Evolutionary conservation across 2,888 invertebrate genomes (phyloP), one percentile per base, ranked within the genome.

Genomic region (Rhamphomyia laevipes): DNA sequence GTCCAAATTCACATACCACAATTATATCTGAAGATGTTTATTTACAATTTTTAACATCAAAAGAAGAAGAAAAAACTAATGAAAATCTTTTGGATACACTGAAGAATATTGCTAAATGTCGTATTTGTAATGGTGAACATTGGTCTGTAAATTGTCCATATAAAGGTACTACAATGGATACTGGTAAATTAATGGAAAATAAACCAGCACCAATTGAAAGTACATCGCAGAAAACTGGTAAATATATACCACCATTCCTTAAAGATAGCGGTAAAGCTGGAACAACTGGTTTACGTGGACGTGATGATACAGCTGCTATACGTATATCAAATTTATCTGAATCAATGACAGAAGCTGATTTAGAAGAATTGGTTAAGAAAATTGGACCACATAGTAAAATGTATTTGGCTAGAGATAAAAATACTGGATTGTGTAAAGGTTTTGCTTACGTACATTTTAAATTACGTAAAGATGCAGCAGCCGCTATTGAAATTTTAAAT

Each of bases 401-500:
- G 60, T 99, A 89, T 69, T 78, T 99, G 61, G 96, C 97, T 12
- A 94, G 95, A 69, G 97, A 99, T 62, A 88, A 89, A 71, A 78
- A 77, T 52, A 86, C 86, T 56, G 87, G 87, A 11, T 75, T 79
- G n/a, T 90, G 89, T 72, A 89, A 94, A 78, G 97, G 97, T 52
- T 99, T 97, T 73, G 97, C 97, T 13, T 99, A 97, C 68, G 92
- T 99, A 52, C 97, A 96, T 64, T 99, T 93, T 73, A 90, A 90
- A 68, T 84, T 84, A 59, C 79, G 86, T 59, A 84, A 85, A 60
- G 92, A 94, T 72, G 96, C 96, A 41, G 87, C 89, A 5, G 82
- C 86, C 60, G 99, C 99, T 50, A 95, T 99, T 63, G 76, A 81
- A 52, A 78, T 79, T 47, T 78, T 97, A 13, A 86, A 95, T 63